These are phyloP conservation scores for Epinotia nisella DNA, from an alignment of 2,888 invertebrate genomes.

Conservation along the genomic window DNA sequence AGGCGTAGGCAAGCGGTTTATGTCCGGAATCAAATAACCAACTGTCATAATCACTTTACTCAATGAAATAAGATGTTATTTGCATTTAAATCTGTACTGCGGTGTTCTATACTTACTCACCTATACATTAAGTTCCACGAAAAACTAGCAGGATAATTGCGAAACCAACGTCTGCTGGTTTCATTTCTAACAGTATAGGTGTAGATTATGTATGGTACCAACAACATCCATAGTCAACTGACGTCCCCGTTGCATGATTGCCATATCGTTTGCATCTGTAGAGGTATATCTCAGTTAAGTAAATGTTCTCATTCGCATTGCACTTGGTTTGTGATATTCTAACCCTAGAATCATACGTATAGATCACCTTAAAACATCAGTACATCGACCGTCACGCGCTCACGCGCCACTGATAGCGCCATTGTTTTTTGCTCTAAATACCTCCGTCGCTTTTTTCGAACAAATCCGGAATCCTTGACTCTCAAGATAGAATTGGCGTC, in stretches of 20 bases:
- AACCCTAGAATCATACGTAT: background rate
- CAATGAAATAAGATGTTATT: slow-evolving; percentile 26
- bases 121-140: background rate
- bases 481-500: slow-evolving; percentile 4
- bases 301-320: no score
- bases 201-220: no score
- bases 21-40: slow-evolving; percentile 20
- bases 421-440: background rate
- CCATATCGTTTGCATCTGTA: no score
- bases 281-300: no score
- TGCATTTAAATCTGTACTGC: slow-evolving; percentile 2
- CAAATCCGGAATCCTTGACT: slow-evolving; percentile 18
- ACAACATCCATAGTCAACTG: no score
- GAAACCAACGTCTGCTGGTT: no score
- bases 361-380: background rate
- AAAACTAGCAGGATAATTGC: no score
- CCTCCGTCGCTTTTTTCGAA: background rate
- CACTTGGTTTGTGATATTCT: background rate
- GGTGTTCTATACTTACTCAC: background rate
- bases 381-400: background rate
- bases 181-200: no score
- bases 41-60: slow-evolving; percentile 15
- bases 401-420: background rate
- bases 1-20: slow-evolving; percentile 26
- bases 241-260: no score